Percentiles rank a stretch among this genome's conserved stretches.
phyloP scores from a whole-genome alignment of 1,140 invertebrate genomes.

The Belonocnema kinseyi region DNA sequence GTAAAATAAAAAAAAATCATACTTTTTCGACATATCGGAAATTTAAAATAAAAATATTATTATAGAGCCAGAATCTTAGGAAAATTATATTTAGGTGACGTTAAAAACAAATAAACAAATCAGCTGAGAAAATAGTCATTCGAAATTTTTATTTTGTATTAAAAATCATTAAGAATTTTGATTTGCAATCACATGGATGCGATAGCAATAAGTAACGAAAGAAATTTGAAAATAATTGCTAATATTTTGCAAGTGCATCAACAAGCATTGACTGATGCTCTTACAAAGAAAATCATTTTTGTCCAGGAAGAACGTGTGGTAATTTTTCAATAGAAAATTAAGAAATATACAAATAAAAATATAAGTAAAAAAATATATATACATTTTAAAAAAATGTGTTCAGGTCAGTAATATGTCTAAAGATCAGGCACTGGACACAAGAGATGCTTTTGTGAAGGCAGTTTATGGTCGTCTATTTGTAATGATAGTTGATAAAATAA shows the following conservation, averaged over 20 bases:
- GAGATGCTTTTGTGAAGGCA: slow-evolving; percentile 94
- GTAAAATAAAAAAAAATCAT: no score
- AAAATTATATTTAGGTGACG: no score
- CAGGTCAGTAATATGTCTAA: slow-evolving; percentile 81
- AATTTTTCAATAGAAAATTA: slow-evolving; percentile 44
- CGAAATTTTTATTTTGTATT: no score
- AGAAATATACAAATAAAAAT: slow-evolving; percentile 19
- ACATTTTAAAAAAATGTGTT: slow-evolving; percentile 18
- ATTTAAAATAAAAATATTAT: no score
- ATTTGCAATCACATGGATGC: slow-evolving; percentile 84
- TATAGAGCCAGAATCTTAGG: no score
- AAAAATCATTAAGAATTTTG: no score
- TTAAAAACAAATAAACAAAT: no score
- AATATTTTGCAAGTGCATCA: slow-evolving; percentile 83
- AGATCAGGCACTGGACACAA: slow-evolving; percentile 85
- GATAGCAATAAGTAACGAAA: slow-evolving; percentile 84
- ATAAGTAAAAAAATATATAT: slow-evolving; percentile 33
- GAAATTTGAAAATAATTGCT: slow-evolving; percentile 81
- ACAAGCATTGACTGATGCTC: slow-evolving; percentile 83
- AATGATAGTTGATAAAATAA: slow-evolving; percentile 93
- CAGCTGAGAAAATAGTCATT: no score
- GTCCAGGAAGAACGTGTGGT: slow-evolving; percentile 91
- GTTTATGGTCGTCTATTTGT: slow-evolving; percentile 95
- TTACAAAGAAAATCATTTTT: slow-evolving; percentile 92
- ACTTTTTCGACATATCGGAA: no score